These are phyloP conservation scores for Sebastes nivosus DNA, from an alignment of 2,797 vertebrate species.

Conservation along the genomic window DNA sequence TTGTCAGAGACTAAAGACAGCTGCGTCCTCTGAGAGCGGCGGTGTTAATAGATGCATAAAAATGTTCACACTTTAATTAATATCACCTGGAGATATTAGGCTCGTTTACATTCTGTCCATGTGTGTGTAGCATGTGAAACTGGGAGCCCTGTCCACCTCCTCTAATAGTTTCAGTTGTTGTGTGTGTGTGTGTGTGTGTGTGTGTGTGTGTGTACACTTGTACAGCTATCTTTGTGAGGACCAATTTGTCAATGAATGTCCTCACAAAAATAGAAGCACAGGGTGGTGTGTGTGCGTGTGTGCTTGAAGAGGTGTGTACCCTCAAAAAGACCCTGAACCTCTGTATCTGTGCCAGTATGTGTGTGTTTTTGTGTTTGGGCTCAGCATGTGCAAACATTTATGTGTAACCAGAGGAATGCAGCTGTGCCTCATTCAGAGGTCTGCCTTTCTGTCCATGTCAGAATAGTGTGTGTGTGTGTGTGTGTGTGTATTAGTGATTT, in stretches of 20 bases:
- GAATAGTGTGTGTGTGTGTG: conserved; percentile 1
- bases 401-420: conserved; percentile 57
- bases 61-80: conserved; percentile 48
- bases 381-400: conserved; percentile 62
- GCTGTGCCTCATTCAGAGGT: conserved; percentile 29
- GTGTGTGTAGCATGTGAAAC: neutral
- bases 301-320: neutral
- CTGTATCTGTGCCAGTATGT: neutral
- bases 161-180: neutral
- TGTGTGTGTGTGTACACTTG: neutral
- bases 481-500: neutral
- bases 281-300: neutral
- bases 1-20: conserved; percentile 43
- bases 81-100: conserved; percentile 34
- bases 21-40: conserved; percentile 36
- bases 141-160: neutral
- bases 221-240: too few relatives aligned
- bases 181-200: neutral
- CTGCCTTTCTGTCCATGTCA: conserved; percentile 10
- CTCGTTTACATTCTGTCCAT: conserved; percentile 8
- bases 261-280: too few relatives aligned
- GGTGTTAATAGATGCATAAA: conserved; percentile 42
- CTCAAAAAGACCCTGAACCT: conserved; percentile 8
- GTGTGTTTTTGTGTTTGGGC: conserved; percentile 49
- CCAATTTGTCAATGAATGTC: too few relatives aligned